Conservation (phyloP, 2,797 vertebrate species). For the Darevskia mixta region DNA sequence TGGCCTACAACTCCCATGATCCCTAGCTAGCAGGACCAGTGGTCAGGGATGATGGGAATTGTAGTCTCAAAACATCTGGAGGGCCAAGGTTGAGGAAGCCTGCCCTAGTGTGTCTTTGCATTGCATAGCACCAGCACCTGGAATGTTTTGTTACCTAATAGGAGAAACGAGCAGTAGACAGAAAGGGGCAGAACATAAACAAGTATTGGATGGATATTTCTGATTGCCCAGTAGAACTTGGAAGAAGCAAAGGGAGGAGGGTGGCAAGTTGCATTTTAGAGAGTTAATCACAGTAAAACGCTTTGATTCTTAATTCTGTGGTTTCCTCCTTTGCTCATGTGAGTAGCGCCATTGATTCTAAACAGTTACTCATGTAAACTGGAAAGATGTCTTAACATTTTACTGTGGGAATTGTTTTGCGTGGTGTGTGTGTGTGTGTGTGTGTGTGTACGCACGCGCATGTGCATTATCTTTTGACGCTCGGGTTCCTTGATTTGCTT, state of each 20-base stretch:
- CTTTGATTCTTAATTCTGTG: background rate
- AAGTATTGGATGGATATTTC: background rate
- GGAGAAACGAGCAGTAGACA: background rate
- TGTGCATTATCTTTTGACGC: background rate
- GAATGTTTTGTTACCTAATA: background rate
- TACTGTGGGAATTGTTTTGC: background rate
- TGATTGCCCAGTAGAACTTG: conserved; percentile 12
- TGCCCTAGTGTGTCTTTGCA: background rate
- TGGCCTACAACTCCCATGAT: no score
- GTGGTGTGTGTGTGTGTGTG: no score
- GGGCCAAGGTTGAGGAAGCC: no score
- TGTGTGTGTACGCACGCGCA: no score
- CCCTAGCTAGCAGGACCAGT: no score
- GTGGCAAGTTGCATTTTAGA: background rate
- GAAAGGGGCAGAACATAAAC: background rate
- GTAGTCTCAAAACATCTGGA: no score
- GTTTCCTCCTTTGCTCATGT: background rate
- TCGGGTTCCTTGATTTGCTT: background rate
- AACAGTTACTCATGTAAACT: background rate
- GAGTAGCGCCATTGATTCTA: background rate
- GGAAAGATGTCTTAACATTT: background rate
- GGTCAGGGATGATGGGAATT: no score
- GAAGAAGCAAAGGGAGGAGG: background rate
- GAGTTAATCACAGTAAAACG: background rate
- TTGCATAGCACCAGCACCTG: background rate